phyloP scores from a whole-genome alignment of 2,113 vertebrate genomes.

The Lanius collurio region DNA sequence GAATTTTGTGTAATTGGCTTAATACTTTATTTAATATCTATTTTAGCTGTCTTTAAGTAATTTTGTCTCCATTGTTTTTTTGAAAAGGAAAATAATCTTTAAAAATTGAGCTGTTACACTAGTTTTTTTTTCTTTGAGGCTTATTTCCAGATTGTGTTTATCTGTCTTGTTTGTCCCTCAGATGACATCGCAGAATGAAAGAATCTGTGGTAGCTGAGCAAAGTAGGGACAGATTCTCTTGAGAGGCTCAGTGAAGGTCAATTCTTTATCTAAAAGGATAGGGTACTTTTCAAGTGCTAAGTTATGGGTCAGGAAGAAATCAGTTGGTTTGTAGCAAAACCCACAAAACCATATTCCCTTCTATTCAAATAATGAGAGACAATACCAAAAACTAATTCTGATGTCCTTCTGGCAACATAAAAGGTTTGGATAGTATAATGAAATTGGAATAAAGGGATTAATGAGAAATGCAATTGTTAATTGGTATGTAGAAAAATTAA shows the following conservation, averaged over 20 bases:
- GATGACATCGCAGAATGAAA: neutral
- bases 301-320: neutral
- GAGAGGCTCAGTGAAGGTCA: neutral
- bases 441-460: neutral
- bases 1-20: neutral
- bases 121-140: neutral
- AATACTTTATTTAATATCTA: neutral
- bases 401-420: neutral
- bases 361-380: neutral
- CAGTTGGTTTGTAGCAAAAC: neutral
- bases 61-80: neutral
- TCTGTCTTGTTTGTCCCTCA: neutral
- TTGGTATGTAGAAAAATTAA: neutral
- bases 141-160: neutral
- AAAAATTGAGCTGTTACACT: neutral
- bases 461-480: neutral
- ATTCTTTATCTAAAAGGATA: neutral
- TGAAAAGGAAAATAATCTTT: neutral
- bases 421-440: neutral
- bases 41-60: neutral
- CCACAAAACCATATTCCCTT: neutral
- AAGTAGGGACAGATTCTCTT: neutral
- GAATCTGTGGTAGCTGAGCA: neutral
- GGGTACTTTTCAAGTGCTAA: neutral
- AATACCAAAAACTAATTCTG: neutral